Base-by-base conservation (phyloP, 2,888 invertebrate genomes). In the Pasiphila rectangulata region DNA sequence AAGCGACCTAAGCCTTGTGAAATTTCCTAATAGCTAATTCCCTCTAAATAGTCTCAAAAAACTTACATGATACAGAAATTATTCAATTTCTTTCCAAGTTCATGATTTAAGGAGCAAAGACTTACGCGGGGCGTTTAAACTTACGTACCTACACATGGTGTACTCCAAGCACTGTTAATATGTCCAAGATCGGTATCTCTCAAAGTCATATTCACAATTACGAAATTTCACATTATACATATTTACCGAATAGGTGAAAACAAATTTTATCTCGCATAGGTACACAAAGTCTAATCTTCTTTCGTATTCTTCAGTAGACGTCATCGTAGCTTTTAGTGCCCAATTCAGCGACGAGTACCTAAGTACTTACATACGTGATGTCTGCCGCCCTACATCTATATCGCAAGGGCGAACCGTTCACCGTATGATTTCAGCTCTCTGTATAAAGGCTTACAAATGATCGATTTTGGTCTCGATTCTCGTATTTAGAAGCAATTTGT, bases 361-460 rank as follows among this genome's bases (percentile, higher is more conserved):
- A 45, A 25, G 34, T 34, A 30, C n/a, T n/a, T n/a, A n/a, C 10
- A 13, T 39, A 47, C 41, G 46, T 46, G 46, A 46, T 23, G 46
- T 46, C 40, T 46, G 35, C 23, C 46, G 35, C 24, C 46, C 29
- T 40, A 46, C 29, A 29, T 40, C 29, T 21, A 46, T 25, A 39
- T 10, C 29, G 20, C 21, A 46, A 46, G 34, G 39, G 21, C 39
- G 21, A 39, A 34, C 10, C 32, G 9, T 13, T 35, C 10, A 20
- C 6, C 10, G 15, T 13, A 17, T 35, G 20, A 35, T 25, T 42
- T 9, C 35, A 42, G 16, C n/a, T 19, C 39, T 35, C 34, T 6
- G 35, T 36, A 32, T 40, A 29, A 2, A 13, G 32, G 10, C 25
- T 34, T 35, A 42, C 20, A 32, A 32, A 30, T 41, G 35, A 36